Conservation (phyloP, 2,888 invertebrate species). For the Ceriagrion tenellum region DNA sequence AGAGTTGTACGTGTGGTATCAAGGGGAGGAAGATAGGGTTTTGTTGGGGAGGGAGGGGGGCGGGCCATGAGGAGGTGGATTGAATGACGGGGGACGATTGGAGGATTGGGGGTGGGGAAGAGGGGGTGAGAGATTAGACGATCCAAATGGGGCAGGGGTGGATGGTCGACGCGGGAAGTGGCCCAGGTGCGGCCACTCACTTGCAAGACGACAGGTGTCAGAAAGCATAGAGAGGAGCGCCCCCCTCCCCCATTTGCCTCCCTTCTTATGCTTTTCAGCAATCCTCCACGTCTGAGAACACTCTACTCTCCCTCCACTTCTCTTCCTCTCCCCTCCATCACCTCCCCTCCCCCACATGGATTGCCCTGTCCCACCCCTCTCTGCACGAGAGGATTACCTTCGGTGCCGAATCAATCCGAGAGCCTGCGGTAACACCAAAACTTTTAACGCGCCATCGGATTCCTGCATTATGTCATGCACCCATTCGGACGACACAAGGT, state of each 20-base stretch:
- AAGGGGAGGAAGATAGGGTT: too few relatives aligned
- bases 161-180: background rate
- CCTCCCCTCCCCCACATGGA: too few relatives aligned
- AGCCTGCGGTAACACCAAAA: background rate
- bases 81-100: constrained; percentile 45
- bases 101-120: background rate
- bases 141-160: constrained; percentile 5
- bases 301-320: background rate
- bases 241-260: background rate
- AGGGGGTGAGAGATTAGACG: background rate
- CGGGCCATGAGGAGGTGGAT: background rate
- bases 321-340: background rate
- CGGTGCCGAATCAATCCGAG: background rate
- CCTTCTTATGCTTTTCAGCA: background rate
- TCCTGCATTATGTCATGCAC: background rate
- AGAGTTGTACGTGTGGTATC: background rate
- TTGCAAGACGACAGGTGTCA: constrained; percentile 60
- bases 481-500: background rate
- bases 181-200: constrained; percentile 46
- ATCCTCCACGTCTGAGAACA: background rate
- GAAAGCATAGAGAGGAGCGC: background rate
- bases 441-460: background rate
- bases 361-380: background rate
- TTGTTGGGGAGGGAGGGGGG: background rate
- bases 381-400: background rate